phyloP scores from a whole-genome alignment of 1,140 invertebrate genomes.

The Bacillus rossius region DNA sequence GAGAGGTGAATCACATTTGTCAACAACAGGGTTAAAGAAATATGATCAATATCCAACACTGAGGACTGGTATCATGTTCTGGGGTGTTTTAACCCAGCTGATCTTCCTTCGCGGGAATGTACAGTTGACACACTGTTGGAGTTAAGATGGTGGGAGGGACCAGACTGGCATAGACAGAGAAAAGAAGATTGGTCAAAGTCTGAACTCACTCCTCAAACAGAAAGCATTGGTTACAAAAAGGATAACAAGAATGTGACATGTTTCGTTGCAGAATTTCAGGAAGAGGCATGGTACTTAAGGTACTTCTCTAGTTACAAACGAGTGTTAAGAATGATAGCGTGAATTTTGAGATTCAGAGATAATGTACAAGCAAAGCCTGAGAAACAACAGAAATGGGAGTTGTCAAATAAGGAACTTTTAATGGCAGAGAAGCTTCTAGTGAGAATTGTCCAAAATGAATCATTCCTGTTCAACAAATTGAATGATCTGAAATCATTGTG shows the following conservation, averaged over 20 bases:
- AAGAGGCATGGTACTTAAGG: conserved; percentile 4
- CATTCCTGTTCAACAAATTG: background rate
- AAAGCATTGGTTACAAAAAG: conserved; percentile 6
- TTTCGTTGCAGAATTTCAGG: no score
- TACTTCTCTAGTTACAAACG: conserved; percentile 26
- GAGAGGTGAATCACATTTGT: conserved; percentile 23
- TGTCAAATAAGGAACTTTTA: conserved; percentile 8
- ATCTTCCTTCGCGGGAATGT: conserved; percentile 40
- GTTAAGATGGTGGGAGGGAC: conserved; percentile 39
- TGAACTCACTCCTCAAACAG: conserved; percentile 17
- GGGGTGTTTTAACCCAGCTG: conserved; percentile 38
- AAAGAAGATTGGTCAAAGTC: conserved; percentile 27
- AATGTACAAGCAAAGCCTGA: conserved; percentile 14
- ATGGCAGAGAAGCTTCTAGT: conserved; percentile 6
- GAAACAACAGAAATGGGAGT: background rate
- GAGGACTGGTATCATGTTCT: conserved; percentile 36
- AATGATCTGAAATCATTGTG: background rate
- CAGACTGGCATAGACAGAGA: conserved; percentile 29
- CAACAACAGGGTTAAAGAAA: conserved; percentile 23
- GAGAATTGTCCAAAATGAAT: conserved; percentile 8
- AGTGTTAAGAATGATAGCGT: conserved; percentile 28
- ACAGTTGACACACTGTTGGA: conserved; percentile 27
- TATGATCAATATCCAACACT: conserved; percentile 2
- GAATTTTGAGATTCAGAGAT: conserved; percentile 26
- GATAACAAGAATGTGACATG: background rate